Percentiles rank a stretch among this genome's conserved stretches.
Conservation (phyloP, 2,113 vertebrate species). For the Apodemus speciosus region DNA sequence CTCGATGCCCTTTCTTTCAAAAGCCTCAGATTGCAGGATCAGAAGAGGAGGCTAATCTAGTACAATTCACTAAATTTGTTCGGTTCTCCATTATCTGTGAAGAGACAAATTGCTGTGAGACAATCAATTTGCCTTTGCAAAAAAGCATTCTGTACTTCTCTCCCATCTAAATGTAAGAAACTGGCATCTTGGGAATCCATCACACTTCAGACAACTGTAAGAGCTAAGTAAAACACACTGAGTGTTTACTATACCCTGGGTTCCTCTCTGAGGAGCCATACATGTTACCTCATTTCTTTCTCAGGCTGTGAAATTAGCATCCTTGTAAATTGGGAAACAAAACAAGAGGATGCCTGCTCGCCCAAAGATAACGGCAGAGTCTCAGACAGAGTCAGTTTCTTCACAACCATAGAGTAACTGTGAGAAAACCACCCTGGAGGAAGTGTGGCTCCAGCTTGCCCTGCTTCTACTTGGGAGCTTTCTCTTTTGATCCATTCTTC, state of each 20-base stretch:
- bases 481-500: background rate
- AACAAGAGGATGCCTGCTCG: background rate
- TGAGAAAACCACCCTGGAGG: background rate
- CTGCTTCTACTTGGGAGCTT: background rate
- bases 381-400: background rate
- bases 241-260: background rate
- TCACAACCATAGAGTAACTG: rapidly evolving
- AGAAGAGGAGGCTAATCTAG: background rate
- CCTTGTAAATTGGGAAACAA: slow-evolving; percentile 9
- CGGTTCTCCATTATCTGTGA: slow-evolving; percentile 7
- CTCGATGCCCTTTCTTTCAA: background rate
- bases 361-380: background rate
- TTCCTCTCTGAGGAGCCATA: background rate
- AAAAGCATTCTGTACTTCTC: background rate
- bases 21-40: background rate
- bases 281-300: background rate
- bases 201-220: background rate
- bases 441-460: background rate
- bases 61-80: background rate
- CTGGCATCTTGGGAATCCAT: background rate
- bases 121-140: background rate
- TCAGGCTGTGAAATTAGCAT: background rate
- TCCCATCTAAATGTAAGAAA: background rate
- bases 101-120: background rate
- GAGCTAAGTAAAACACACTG: background rate